These are phyloP conservation scores for Cephus runcator DNA, from an alignment of 2,888 invertebrate genomes.

Conservation along the genomic window DNA sequence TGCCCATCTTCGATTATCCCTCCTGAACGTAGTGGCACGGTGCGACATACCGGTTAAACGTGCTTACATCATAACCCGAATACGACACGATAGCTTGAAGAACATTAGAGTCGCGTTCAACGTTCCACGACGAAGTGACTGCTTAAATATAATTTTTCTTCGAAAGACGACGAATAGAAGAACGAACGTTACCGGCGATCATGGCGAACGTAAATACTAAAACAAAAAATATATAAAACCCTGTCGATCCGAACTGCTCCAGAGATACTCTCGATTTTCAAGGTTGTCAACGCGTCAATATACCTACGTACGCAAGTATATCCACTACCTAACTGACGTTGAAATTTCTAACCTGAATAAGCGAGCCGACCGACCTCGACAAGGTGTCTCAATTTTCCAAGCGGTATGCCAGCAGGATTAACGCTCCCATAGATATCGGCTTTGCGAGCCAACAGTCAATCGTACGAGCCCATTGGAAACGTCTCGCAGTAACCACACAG, in stretches of 20 bases:
- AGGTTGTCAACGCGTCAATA: slow-evolving; percentile 22
- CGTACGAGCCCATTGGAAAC: background rate
- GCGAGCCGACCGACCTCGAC: background rate
- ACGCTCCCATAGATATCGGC: background rate
- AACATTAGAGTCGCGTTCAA: background rate
- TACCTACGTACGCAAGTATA: background rate
- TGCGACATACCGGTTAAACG: background rate
- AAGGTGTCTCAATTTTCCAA: background rate
- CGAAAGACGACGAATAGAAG: background rate
- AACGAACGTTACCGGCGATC: background rate
- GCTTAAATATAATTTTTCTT: background rate
- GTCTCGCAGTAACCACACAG: background rate
- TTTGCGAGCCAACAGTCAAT: background rate
- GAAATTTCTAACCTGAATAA: background rate
- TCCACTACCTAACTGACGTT: background rate
- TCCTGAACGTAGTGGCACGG: background rate
- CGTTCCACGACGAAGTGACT: background rate
- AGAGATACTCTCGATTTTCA: slow-evolving; percentile 37
- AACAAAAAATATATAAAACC: background rate
- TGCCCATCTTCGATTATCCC: background rate
- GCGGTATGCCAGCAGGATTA: background rate
- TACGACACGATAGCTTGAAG: background rate
- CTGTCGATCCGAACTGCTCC: background rate
- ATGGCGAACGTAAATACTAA: background rate
- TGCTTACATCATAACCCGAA: background rate